Evolutionary conservation across 2,797 vertebrate species (phyloP).

Genomic region (Gila robusta): DNA sequence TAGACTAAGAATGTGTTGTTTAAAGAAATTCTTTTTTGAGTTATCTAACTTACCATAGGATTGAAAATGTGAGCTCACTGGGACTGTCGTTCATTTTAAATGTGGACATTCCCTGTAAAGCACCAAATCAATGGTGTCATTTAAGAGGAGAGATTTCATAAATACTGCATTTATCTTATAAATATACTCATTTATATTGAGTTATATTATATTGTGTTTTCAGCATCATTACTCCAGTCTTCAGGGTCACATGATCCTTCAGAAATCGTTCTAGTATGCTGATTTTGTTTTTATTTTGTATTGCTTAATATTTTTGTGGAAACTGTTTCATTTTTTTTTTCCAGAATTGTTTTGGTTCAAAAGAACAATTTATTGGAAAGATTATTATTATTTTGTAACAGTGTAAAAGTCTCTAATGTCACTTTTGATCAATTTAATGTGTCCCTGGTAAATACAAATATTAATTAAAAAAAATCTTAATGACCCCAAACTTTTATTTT

Average conservation of each 20-base stretch:
- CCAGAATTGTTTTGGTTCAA: background rate
- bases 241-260: background rate
- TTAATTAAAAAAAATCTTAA: background rate
- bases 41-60: background rate
- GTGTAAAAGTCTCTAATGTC: background rate
- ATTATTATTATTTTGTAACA: background rate
- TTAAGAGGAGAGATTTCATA: background rate
- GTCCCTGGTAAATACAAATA: background rate
- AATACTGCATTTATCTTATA: background rate
- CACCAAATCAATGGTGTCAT: background rate
- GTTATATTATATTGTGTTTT: background rate
- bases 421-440: background rate
- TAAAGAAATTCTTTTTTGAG: background rate
- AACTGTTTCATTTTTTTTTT: background rate
- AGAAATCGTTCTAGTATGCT: background rate
- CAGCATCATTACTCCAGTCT: background rate
- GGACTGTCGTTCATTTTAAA: background rate
- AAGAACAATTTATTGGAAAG: background rate
- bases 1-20: background rate
- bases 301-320: background rate
- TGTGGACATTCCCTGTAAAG: background rate
- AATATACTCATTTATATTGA: background rate
- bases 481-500: background rate
- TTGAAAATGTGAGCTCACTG: background rate
- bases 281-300: background rate